Conservation (phyloP, 1,140 invertebrate genomes). For the Saccostrea echinata region DNA sequence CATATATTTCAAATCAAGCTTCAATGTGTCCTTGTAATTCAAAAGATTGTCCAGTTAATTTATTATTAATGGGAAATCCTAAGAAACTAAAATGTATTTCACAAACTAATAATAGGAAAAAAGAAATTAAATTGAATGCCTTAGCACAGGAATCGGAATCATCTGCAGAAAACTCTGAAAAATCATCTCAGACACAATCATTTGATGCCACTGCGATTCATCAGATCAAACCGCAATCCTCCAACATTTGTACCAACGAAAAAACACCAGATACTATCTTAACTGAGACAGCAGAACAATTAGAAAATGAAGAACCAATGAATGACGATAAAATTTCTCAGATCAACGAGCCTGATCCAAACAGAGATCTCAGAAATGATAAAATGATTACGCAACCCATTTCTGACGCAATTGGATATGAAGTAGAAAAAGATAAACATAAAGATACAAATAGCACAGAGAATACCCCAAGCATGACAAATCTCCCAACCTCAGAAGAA, state of each 20-base stretch:
- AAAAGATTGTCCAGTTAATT: neutral
- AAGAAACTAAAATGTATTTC: neutral
- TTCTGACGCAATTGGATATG: neutral
- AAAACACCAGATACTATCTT: neutral
- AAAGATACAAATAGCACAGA: neutral
- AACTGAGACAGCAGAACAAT: neutral
- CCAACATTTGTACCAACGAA: neutral
- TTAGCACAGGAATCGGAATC: no score
- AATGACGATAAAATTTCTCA: neutral
- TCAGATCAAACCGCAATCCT: neutral
- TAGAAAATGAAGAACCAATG: neutral
- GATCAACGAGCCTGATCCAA: neutral
- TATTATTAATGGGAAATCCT: neutral
- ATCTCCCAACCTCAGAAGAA: neutral
- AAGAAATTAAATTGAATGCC: neutral
- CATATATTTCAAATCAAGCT: neutral
- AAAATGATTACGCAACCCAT: neutral
- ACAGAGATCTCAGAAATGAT: neutral
- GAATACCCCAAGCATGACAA: neutral
- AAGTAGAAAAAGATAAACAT: neutral
- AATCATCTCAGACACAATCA: no score
- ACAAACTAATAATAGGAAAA: neutral
- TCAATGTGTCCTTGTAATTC: neutral
- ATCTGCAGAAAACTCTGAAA: no score
- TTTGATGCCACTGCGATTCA: neutral